These are phyloP conservation scores for Fregetta grallaria DNA, from an alignment of 2,113 vertebrate species.

Conservation along the genomic window DNA sequence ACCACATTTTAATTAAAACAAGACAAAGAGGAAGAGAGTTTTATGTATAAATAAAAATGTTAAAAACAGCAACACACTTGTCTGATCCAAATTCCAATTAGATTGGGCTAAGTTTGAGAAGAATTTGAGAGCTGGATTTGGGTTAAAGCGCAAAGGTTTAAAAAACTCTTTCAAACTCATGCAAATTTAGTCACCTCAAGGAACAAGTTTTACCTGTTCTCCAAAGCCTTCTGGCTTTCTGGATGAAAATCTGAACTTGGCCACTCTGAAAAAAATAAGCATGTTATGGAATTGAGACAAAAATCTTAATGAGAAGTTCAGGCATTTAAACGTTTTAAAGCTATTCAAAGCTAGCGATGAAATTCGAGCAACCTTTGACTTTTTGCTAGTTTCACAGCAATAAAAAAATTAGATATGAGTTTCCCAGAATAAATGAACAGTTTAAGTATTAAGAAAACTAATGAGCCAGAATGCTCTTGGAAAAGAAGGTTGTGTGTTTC, in stretches of 20 bases:
- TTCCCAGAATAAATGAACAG: neutral
- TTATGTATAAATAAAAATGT: neutral
- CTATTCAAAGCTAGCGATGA: neutral
- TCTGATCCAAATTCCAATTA: neutral
- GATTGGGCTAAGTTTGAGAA: neutral
- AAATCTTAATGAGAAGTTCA: neutral
- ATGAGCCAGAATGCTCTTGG: neutral
- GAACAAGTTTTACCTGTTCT: slow-evolving; percentile 28
- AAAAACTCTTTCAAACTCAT: neutral
- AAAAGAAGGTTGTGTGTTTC: neutral
- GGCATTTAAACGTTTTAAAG: neutral
- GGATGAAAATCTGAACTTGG: neutral
- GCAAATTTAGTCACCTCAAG: neutral
- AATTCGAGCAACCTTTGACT: neutral
- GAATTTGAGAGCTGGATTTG: neutral
- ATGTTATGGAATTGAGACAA: neutral
- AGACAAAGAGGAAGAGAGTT: neutral
- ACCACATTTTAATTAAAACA: neutral
- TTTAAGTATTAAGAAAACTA: neutral
- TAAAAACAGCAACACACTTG: neutral
- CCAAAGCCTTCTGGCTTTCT: neutral
- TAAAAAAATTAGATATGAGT: neutral
- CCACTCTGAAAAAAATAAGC: neutral
- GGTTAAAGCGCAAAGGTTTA: neutral
- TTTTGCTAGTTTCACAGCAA: neutral